Percentiles rank a stretch among this genome's conserved stretches.
These are phyloP conservation scores for Orthonevra nobilis DNA, from an alignment of 2,888 invertebrate genomes.

Conservation along the genomic window DNA sequence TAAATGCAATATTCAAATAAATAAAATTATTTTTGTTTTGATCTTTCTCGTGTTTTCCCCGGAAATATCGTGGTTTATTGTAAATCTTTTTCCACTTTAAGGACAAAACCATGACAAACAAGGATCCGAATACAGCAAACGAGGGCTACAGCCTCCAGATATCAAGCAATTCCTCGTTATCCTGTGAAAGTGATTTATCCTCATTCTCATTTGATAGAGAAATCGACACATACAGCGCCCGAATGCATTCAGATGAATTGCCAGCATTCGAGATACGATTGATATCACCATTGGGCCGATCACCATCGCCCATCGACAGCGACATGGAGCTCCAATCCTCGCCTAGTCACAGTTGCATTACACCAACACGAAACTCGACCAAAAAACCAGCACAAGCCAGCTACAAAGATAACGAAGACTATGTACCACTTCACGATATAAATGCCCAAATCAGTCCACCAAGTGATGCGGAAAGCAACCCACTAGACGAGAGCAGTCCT, in stretches of 20 bases:
- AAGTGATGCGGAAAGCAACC: slow-evolving; percentile 70
- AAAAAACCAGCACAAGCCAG: slow-evolving; percentile 6
- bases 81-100: too few species aligned
- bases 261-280: slow-evolving; percentile 78
- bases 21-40: slow-evolving; percentile 43
- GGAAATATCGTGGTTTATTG: slow-evolving; percentile 9
- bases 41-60: slow-evolving; percentile 20
- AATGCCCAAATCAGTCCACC: slow-evolving; percentile 78
- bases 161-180: slow-evolving; percentile 75
- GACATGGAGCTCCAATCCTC: slow-evolving; percentile 71
- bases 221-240: slow-evolving; percentile 61
- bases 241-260: slow-evolving; percentile 75
- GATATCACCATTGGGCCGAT: slow-evolving; percentile 77
- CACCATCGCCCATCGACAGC: slow-evolving; percentile 78
- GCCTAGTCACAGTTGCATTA: slow-evolving; percentile 56
- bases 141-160: slow-evolving; percentile 72
- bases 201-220: slow-evolving; percentile 76
- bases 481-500: slow-evolving; percentile 64
- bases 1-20: slow-evolving; percentile 54
- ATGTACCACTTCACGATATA: slow-evolving; percentile 77
- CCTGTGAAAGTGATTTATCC: slow-evolving; percentile 76
- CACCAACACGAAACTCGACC: slow-evolving; percentile 58
- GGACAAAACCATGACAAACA: slow-evolving; percentile 52
- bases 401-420: slow-evolving; percentile 73
- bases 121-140: slow-evolving; percentile 39